These are phyloP conservation scores for Baronia brevicornis DNA, from an alignment of 2,888 invertebrate genomes.

Conservation along the genomic window DNA sequence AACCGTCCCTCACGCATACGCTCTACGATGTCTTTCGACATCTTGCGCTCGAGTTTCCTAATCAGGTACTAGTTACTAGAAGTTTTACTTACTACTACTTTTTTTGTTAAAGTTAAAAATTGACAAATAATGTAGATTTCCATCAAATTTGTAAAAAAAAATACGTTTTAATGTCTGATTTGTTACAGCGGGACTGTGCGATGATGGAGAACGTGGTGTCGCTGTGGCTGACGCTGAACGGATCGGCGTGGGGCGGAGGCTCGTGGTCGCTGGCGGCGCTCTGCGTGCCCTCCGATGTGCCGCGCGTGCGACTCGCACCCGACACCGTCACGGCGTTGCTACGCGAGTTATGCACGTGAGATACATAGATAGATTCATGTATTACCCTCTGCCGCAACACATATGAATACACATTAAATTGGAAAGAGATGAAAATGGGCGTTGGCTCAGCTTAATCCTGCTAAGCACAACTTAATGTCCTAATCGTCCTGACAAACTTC, in stretches of 20 bases:
- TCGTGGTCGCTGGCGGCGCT: constrained; percentile 52
- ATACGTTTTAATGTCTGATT: neutral
- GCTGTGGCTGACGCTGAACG: constrained; percentile 90
- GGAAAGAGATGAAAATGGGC: too few species aligned
- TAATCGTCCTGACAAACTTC: too few species aligned
- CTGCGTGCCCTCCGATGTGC: constrained; percentile 58
- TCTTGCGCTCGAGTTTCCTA: constrained; percentile 70
- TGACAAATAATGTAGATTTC: too few species aligned
- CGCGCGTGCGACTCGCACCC: constrained; percentile 61
- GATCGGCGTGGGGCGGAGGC: constrained; percentile 64
- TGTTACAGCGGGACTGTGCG: constrained; percentile 78
- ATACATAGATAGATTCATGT: constrained; percentile 3
- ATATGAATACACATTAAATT: too few species aligned
- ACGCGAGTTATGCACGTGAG: constrained; percentile 48
- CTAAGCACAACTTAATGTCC: too few species aligned
- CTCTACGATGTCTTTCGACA: constrained; percentile 62
- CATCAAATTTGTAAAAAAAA: too few species aligned
- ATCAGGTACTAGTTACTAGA: too few species aligned
- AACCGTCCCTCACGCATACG: constrained; percentile 56
- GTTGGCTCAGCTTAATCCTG: too few species aligned
- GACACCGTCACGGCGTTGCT: constrained; percentile 60
- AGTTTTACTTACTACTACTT: neutral
- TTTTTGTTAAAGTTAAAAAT: neutral
- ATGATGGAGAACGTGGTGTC: constrained; percentile 90
- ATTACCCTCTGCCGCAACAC: neutral